A percentile compares a stretch with the other conserved stretches of the same genome.
These are phyloP conservation scores for Threskiornis aethiopicus DNA, from an alignment of 2,797 vertebrate species.

Conservation along the genomic window DNA sequence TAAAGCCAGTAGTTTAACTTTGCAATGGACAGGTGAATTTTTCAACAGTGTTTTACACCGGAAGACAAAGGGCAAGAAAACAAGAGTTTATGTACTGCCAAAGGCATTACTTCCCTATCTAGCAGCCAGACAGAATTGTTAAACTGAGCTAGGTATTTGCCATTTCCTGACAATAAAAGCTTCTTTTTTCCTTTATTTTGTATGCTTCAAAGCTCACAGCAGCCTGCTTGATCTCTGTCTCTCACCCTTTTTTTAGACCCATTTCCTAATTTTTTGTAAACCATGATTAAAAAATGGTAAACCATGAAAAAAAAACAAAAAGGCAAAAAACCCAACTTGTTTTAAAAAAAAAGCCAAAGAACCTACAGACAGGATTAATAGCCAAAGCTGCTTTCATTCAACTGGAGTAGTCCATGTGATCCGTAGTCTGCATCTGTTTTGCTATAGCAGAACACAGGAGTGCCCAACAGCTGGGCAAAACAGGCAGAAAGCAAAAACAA, in stretches of 20 bases:
- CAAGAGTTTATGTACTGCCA: slow-evolving; percentile 70
- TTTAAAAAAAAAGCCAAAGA: neutral
- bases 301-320: neutral
- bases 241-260: neutral
- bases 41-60: slow-evolving; percentile 67
- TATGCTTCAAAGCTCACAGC: slow-evolving; percentile 34
- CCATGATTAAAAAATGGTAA: neutral
- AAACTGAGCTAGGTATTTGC: slow-evolving; percentile 63
- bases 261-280: slow-evolving; percentile 9
- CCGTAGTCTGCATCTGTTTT: slow-evolving; percentile 43
- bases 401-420: slow-evolving; percentile 19
- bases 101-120: slow-evolving; percentile 73
- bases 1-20: slow-evolving; percentile 77
- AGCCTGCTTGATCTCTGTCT: neutral
- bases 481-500: neutral
- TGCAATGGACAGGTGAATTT: slow-evolving; percentile 77
- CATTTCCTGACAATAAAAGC: slow-evolving; percentile 64
- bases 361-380: slow-evolving; percentile 38
- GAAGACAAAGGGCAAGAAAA: slow-evolving; percentile 75
- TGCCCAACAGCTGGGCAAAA: slow-evolving; percentile 59
- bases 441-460: neutral
- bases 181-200: slow-evolving; percentile 59
- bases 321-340: neutral
- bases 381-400: slow-evolving; percentile 52
- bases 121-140: slow-evolving; percentile 66